Evolutionary conservation across 2,888 invertebrate species (phyloP).

Genomic region (Lasioglossum oenotherae): DNA sequence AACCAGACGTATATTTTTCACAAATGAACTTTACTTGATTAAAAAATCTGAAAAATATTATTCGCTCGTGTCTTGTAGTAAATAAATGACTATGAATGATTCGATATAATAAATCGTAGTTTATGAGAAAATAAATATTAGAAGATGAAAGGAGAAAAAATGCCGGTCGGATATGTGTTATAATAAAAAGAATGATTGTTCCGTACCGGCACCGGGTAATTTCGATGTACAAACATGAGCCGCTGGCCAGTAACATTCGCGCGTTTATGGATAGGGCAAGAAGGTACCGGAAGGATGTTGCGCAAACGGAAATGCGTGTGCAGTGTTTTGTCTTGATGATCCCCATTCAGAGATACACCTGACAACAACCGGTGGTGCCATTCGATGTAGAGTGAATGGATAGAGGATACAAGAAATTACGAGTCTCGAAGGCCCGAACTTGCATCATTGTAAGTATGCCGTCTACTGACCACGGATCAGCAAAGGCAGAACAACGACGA

Average conservation of each 20-base stretch:
- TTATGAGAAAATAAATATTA: background rate
- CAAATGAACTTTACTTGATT: too few relatives aligned
- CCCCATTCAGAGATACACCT: slow-evolving; percentile 78
- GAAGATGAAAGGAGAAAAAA: background rate
- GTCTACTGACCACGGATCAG: slow-evolving; percentile 39
- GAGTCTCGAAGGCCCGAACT: slow-evolving; percentile 64
- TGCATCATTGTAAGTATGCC: slow-evolving; percentile 45
- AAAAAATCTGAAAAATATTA: too few relatives aligned
- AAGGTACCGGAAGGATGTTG: slow-evolving; percentile 81
- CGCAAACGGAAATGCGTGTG: slow-evolving; percentile 81
- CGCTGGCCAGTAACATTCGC: background rate
- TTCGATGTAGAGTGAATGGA: slow-evolving; percentile 72
- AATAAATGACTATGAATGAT: too few relatives aligned
- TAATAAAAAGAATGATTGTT: background rate
- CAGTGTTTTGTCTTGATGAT: slow-evolving; percentile 74
- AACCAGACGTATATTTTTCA: too few relatives aligned
- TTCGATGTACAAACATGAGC: background rate
- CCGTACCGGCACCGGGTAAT: background rate
- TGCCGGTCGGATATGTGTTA: background rate
- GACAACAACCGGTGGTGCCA: slow-evolving; percentile 70
- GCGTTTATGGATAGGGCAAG: slow-evolving; percentile 10
- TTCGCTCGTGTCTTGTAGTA: too few relatives aligned
- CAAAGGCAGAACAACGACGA: slow-evolving; percentile 5
- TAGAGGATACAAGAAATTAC: slow-evolving; percentile 79
- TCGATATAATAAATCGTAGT: background rate